These are phyloP conservation scores for Actinia tenebrosa DNA, from an alignment of 64 coral and sea anemone genomes.

Conservation along the genomic window DNA sequence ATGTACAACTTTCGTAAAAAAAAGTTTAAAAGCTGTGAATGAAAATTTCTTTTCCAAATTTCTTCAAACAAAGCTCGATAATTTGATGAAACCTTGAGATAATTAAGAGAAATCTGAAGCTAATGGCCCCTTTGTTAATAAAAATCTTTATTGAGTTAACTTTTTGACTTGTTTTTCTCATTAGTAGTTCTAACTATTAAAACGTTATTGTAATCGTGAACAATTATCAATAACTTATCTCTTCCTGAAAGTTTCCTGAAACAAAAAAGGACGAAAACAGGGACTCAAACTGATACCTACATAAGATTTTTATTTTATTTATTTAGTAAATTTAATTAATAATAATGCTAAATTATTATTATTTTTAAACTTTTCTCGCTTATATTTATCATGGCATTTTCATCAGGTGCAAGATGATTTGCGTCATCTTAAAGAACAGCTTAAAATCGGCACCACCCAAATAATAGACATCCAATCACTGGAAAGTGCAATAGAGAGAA, in stretches of 20 bases:
- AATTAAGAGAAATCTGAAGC: no score
- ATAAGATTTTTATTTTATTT: no score
- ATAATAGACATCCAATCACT: constrained; percentile 62
- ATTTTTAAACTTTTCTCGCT: not conserved
- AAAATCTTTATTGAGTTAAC: no score
- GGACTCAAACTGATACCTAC: no score
- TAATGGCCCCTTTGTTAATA: no score
- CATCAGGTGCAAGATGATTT: constrained; percentile 94
- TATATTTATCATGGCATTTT: not conserved
- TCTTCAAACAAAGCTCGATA: no score
- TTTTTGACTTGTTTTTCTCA: no score
- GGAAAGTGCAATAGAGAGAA: constrained; percentile 87
- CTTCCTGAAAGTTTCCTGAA: no score
- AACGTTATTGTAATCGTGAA: not conserved
- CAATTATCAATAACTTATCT: no score
- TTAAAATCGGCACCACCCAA: constrained; percentile 39
- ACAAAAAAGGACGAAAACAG: no score
- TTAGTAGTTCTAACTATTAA: not conserved
- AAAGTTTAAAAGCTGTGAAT: not conserved
- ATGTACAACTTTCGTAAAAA: not conserved
- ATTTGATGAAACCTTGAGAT: no score
- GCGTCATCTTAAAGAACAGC: constrained; percentile 89
- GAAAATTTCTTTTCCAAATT: not conserved
- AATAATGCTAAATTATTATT: not conserved
- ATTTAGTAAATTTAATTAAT: no score